A percentile compares a stretch with the other conserved stretches of the same genome.
phyloP scores from a whole-genome alignment of 1,140 invertebrate genomes.

The Watersipora subatra region DNA sequence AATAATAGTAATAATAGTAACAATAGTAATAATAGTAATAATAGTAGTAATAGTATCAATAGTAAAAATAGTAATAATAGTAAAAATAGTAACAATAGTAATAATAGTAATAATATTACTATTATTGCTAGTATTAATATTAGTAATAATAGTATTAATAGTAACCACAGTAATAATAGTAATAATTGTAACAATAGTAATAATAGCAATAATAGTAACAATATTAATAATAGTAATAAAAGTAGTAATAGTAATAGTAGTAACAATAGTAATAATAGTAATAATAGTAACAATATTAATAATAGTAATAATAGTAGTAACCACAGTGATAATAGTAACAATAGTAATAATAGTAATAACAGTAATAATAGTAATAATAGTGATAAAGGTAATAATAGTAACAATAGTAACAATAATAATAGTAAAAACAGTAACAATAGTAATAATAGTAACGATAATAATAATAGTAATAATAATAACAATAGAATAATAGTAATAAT shows the following conservation, averaged over 20 bases:
- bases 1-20: background rate
- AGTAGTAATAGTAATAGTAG: background rate
- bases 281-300: background rate
- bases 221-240: background rate
- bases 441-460: no score
- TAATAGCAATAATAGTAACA: background rate
- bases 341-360: background rate
- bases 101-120: background rate
- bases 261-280: conserved; percentile 1
- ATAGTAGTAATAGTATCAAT: background rate
- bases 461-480: no score
- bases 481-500: no score
- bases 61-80: background rate
- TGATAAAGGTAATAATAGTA: background rate
- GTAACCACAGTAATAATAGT: background rate
- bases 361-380: background rate
- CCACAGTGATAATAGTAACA: background rate
- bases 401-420: no score
- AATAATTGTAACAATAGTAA: background rate
- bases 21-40: background rate
- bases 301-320: background rate
- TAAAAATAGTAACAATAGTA: background rate
- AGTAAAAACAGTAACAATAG: no score
- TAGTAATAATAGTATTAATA: background rate
- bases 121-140: background rate